Base-by-base conservation (phyloP, 1,140 invertebrate species). In the Drosophila lacteicornis region DNA sequence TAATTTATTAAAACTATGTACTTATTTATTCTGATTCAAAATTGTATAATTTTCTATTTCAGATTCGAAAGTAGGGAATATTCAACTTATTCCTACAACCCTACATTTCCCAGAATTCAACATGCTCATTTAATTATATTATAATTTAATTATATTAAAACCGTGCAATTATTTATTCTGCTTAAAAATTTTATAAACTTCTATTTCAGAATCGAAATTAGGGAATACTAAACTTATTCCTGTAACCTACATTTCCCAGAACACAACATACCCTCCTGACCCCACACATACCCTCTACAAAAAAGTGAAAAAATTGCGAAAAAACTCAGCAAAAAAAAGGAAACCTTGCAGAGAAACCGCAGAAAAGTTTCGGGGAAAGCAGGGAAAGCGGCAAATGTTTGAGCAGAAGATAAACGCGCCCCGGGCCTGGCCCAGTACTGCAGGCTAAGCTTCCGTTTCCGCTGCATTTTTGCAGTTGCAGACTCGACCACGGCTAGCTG, bases 381-480 rank as follows among this genome's bases (percentile, higher is more conserved):
- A 43, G 63, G 63, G 47, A 77, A 73, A 61, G 59, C 58, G 79
- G 74, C 30, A 76, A 78, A 79, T 88, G 85, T 87, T 87, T 88
- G 84, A 80, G 80, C 62, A 49, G 33, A 71, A 84, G 85, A 84
- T 88, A 88, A 87, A 78, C 46, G 50, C 77, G 42, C 51, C 6
- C 45, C 56, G 49, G 30, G 67, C 51, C 25, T 27, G 53, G 63
- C 63, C 55, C n/a, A 38, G 50, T 40, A 56, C 69, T 43, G 69
- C 38, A 63, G 73, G 77, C 80, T 78, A 85, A 81, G 85, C 86
- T 90, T 90, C 79, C 81, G 80, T 67, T 88, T 88, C 80, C 84
- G 66, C 38, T 63, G 51, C 55, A 50, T 66, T 50, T 79, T 66
- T 59, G 74, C 55, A 36, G 77, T 69, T 83, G 60, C 67, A 63